Evolutionary conservation across 2,113 vertebrate species (phyloP), one percentile per base, ranked within the genome.

Genomic region (Paralichthys olivaceus): DNA sequence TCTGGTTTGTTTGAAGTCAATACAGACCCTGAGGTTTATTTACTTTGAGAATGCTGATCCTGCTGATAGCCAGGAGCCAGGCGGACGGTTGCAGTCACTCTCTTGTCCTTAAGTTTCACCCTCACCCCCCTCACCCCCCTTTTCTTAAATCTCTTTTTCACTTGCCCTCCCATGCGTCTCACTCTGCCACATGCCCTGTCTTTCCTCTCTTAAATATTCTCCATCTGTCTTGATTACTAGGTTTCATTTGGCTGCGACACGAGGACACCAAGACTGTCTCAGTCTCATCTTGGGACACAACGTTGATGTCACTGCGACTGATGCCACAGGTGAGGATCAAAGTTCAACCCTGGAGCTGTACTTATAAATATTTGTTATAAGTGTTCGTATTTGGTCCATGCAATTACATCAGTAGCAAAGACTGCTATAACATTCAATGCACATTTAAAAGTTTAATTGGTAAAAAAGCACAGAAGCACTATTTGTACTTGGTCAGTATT

Each of bases 211-310:
- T 40, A 13, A 40, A 49, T 7, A 7, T 19, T 49, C 7, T 29
- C 14, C 7, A 3, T 69, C 13, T 75, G 12, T 58, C 11, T 57
- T 53, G 22, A 69, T 71, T 15, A 69, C 40, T 29, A 99, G 98
- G 49, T 99, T 99, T 93, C 98, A 99, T 63, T 93, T 99, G 43
- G 96, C 98, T 32, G 96, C 97, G 0, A 95, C 96, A 0, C 96
- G 97, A 86, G 98, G 98, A 78, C 96, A 97, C 81, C 90, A 99
- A 9, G 97, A 98, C 1, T 98, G 97, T 91, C 83, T 99, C 87
- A 98, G 95, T 79, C 94, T 96, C 84, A 94, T 99, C 80, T 95
- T 99, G 5, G 40, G 93, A 53, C 96, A 99, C 2, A 95, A 93
- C n/a, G 95, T 94, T 17, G 98, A 99, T 69, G 82, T 97, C 80